Base-by-base conservation (phyloP, 2,888 invertebrate genomes). In the Beris morrisii region DNA sequence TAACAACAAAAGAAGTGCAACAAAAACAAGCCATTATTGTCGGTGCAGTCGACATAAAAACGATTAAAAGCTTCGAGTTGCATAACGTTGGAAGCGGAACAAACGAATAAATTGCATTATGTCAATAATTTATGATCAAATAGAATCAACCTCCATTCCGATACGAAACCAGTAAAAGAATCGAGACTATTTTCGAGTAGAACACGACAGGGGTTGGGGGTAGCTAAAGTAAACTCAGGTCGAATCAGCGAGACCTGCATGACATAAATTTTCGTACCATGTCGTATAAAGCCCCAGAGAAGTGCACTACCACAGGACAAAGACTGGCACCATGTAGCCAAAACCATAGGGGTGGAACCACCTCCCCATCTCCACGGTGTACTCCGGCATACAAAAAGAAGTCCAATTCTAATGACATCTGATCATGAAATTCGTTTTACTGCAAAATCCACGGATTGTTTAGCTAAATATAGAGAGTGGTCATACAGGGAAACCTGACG, bases 181-280 rank as follows among this genome's bases (percentile, higher is more conserved):
- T 48, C 15, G n/a, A 48, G 3, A 22, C 22, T 22, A 22, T 22
- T 22, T 22, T 22, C 22, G 22, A 22, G 22, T 22, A 22, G 22
- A 22, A 22, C 22, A 22, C 22, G 22, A 22, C 22, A 22, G 22
- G 22, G 22, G 22, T 48, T n/a, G n/a, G 15, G 15, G 13, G 48
- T 13, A 38, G 38, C 38, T 38, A 9, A 38, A 38, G 38, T 48
- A 11, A 13, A 6, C 12, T 4, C n/a, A 44, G 54, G 28, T 43
- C 12, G 38, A 38, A 38, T 38, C 31, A 46, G 15, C 13, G 53
- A 64, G 45, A 64, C 30, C 45, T 64, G 64, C 64, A 64, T 64
- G 64, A 54, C 54, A 64, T 65, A 65, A 65, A 65, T 65, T 65
- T 65, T 44, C 65, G 65, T 65, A 65, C 65, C 65, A 65, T 50